Conservation (phyloP, 2,888 invertebrate species). For the Prosopocoilus inquinatus region DNA sequence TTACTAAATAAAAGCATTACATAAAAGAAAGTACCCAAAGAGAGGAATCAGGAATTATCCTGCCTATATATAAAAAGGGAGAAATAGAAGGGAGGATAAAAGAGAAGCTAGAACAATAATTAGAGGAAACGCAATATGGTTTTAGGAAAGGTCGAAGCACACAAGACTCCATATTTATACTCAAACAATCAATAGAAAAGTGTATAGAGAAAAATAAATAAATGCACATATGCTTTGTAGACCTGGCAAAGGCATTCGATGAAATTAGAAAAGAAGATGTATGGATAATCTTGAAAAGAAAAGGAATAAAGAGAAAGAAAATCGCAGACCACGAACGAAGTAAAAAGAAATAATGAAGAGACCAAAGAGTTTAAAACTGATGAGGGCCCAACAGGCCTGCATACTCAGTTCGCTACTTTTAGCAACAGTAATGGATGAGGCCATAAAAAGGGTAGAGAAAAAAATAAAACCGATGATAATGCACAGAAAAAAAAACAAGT, state of each 20-base stretch:
- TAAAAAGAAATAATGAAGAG: not conserved
- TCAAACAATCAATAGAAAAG: not conserved
- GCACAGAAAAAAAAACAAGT: no score
- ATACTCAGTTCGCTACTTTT: no score
- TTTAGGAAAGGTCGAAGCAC: not conserved
- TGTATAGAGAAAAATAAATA: not conserved
- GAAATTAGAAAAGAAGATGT: not conserved
- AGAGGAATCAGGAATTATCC: not conserved
- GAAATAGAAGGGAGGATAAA: not conserved
- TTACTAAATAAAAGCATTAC: not conserved
- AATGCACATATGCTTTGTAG: not conserved
- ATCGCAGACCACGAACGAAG: not conserved
- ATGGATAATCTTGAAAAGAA: not conserved
- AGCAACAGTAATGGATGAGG: no score
- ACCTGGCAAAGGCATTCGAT: not conserved
- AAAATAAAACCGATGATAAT: no score
- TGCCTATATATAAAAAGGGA: not conserved
- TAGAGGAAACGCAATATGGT: not conserved
- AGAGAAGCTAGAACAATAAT: not conserved
- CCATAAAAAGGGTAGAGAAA: no score
- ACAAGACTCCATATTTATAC: not conserved
- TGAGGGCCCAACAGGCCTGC: no score
- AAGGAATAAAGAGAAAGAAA: slow-evolving; percentile 4
- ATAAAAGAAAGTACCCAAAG: not conserved
- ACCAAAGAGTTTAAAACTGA: slow-evolving; percentile 19